Evolutionary conservation across 2,888 invertebrate genomes (phyloP).

Genomic region (Pardosa pseudoannulata): DNA sequence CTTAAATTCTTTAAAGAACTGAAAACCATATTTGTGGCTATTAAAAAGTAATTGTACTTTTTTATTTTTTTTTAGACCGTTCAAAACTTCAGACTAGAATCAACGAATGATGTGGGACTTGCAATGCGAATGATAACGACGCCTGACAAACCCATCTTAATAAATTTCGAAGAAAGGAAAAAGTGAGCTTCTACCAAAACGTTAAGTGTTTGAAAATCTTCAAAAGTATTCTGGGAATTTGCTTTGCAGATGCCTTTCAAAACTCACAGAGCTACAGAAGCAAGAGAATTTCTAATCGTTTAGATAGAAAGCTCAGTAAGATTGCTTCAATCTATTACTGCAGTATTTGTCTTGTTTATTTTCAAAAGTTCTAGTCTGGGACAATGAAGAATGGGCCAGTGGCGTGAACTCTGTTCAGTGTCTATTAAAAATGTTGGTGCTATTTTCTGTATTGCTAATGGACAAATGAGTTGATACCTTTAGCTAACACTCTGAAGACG

Average conservation of each 20-base stretch:
- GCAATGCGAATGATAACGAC: constrained; percentile 75
- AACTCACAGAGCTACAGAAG: too few species aligned
- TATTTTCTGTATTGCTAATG: not conserved
- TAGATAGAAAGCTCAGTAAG: not conserved
- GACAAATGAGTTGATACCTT: not conserved
- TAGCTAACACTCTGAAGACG: not conserved
- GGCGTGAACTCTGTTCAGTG: not conserved
- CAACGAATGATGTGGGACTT: constrained; percentile 74
- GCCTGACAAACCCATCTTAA: constrained; percentile 73
- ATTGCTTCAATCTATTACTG: not conserved
- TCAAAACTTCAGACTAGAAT: constrained; percentile 75
- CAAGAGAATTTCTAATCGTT: not conserved
- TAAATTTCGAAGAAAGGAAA: constrained; percentile 21
- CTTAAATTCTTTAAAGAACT: too few species aligned
- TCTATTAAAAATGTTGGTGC: not conserved
- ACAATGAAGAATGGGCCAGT: not conserved
- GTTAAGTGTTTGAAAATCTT: not conserved
- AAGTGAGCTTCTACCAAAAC: not conserved
- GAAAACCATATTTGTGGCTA: too few species aligned
- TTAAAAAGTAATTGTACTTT: too few species aligned
- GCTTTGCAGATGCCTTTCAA: too few species aligned
- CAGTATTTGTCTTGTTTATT: not conserved
- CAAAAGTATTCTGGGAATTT: not conserved
- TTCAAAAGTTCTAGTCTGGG: not conserved
- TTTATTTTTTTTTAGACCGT: constrained; percentile 76